A percentile compares a stretch with the other conserved stretches of the same genome.
Evolutionary conservation across 2,888 invertebrate genomes (phyloP).

Genomic region (Helobdella robusta): DNA sequence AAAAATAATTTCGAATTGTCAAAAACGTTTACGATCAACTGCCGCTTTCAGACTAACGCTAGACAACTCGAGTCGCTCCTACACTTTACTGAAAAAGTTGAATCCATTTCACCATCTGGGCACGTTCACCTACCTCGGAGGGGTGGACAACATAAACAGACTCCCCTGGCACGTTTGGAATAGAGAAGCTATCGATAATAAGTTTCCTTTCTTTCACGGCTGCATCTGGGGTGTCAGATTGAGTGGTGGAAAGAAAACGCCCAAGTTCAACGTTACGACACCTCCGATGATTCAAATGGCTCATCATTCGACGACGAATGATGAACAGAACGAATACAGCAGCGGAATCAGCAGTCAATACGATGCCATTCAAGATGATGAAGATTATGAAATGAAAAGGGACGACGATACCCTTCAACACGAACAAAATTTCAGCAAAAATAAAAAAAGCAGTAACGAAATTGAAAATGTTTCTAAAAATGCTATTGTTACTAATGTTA

Average conservation of each 20-base stretch:
- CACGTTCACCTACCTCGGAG: constrained; percentile 39
- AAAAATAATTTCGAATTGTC: too few species aligned
- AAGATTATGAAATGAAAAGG: too few species aligned
- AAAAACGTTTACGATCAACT: background rate
- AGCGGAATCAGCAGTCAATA: too few species aligned
- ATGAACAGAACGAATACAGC: background rate
- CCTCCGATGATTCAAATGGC: background rate
- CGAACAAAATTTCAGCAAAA: too few species aligned
- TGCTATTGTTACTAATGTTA: too few species aligned
- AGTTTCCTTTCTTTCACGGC: constrained; percentile 40
- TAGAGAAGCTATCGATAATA: constrained; percentile 26
- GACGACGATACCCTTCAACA: too few species aligned
- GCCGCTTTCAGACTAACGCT: constrained; percentile 33
- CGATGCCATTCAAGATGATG: too few species aligned
- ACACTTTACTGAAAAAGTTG: constrained; percentile 31
- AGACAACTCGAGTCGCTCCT: constrained; percentile 33
- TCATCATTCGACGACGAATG: background rate
- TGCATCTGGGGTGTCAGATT: constrained; percentile 42
- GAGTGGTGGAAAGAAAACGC: constrained; percentile 29
- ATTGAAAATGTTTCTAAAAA: too few species aligned
- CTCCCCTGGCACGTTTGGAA: constrained; percentile 46
- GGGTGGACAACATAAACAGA: constrained; percentile 29
- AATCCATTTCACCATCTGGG: constrained; percentile 31
- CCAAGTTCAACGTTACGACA: too few species aligned
- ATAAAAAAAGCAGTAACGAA: too few species aligned